phyloP scores from a whole-genome alignment of 2,888 invertebrate genomes.

The Sarcophaga subvicina region DNA sequence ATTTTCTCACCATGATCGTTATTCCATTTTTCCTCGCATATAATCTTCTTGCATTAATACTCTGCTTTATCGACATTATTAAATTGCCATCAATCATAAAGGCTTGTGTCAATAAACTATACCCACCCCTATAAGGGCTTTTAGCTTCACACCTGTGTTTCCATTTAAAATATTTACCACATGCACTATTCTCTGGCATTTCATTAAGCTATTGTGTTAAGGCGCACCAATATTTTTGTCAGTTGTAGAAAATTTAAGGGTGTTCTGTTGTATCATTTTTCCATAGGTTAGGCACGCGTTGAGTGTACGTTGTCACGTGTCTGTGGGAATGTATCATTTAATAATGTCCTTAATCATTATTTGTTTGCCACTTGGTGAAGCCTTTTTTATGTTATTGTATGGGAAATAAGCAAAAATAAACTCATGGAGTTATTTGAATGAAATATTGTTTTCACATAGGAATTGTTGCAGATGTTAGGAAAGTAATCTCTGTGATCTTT shows the following conservation, averaged over 20 bases:
- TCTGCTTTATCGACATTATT: background rate
- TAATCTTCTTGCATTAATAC: background rate
- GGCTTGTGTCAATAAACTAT: background rate
- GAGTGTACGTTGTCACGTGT: conserved; percentile 61
- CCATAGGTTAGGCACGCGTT: conserved; percentile 32
- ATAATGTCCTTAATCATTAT: conserved; percentile 44
- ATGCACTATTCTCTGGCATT: conserved; percentile 2
- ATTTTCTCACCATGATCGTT: too few relatives aligned
- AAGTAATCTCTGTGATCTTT: too few relatives aligned
- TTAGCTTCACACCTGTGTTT: conserved; percentile 48
- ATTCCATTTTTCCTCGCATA: too few relatives aligned
- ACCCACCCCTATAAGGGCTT: conserved; percentile 12
- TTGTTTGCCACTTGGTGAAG: conserved; percentile 37
- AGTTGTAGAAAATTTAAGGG: conserved; percentile 33
- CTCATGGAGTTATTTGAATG: conserved; percentile 58
- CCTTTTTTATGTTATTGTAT: background rate
- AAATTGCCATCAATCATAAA: conserved; percentile 14
- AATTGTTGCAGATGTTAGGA: conserved; percentile 66
- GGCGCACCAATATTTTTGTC: conserved; percentile 10
- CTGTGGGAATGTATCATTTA: conserved; percentile 66
- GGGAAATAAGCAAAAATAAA: background rate
- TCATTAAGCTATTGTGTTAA: background rate
- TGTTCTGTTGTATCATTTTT: background rate
- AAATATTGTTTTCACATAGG: conserved; percentile 60
- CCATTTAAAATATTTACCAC: conserved; percentile 17